Conservation (phyloP, 2,113 vertebrate species). For the Poicephalus gulielmi region DNA sequence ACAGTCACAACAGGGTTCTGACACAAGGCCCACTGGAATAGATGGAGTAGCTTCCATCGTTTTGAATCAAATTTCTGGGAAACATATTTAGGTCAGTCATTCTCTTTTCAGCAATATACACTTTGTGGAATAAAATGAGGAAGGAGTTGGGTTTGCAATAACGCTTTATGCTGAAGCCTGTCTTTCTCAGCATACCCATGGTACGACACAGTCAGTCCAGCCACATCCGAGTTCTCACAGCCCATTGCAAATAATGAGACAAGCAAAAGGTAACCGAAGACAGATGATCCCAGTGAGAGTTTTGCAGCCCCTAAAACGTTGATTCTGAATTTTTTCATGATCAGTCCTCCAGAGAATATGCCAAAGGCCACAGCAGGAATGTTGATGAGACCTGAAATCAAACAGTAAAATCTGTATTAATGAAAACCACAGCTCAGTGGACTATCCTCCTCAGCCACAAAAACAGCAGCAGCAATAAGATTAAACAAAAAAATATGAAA, state of each 20-base stretch:
- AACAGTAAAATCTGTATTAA: background rate
- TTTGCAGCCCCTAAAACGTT: slow-evolving; percentile 83
- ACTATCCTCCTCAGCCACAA: background rate
- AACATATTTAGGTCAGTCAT: background rate
- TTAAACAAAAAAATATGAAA: background rate
- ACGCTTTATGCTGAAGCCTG: background rate
- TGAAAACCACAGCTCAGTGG: background rate
- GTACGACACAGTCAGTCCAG: slow-evolving; percentile 86
- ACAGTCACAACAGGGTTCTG: background rate
- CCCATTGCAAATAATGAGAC: slow-evolving; percentile 85
- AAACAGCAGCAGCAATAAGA: background rate
- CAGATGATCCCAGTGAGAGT: slow-evolving; percentile 84
- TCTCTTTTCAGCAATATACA: background rate
- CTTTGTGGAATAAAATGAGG: background rate
- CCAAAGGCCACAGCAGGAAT: slow-evolving; percentile 92
- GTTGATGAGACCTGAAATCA: slow-evolving; percentile 85
- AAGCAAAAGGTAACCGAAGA: slow-evolving; percentile 86
- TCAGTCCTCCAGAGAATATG: slow-evolving; percentile 89
- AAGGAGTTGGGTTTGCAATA: background rate
- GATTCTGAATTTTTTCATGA: slow-evolving; percentile 89
- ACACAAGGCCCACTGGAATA: background rate
- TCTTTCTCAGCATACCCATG: slow-evolving; percentile 75
- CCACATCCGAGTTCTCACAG: slow-evolving; percentile 87
- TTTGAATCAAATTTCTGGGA: background rate
- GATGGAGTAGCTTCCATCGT: fast-evolving